Evolutionary conservation across 2,113 vertebrate species (phyloP), one percentile per base, ranked within the genome.

Genomic region (Potamarius usumacintae): DNA sequence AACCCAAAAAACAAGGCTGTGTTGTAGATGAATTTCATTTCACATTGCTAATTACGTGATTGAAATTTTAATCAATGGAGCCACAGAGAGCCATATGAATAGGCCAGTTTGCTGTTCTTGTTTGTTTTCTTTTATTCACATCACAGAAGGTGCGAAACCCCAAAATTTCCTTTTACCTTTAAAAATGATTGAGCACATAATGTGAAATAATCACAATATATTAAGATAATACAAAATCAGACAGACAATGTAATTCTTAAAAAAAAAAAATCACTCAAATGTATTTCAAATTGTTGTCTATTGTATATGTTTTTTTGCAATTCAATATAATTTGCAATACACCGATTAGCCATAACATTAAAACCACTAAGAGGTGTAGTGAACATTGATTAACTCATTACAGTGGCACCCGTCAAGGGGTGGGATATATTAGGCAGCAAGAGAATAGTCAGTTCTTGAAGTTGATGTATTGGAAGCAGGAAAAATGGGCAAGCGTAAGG

Each of bases 1-100:
- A 57, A 71, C 17, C 50, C 52, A 83, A 53, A 84, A 71, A 34
- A 18, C 30, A 57, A 57, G 50, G 9, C 14, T 83, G 82, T 5
- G 14, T 72, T 34, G 1, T 6, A 55, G 34, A 71, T 71, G 27
- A 53, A 57, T 20, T 69, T 63, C 14, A 30, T 83, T 50, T 69
- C 63, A 53, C 82, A 71, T 18, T 10, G 22, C 48, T 72, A 69
- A 83, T 83, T 52, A 69, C 9, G 42, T 30, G 83, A 84, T 72
- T 74, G 30, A 71, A 72, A 57, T 72, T 55, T 74, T 57, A 50
- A 84, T 74, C 18, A 72, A 25, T 7, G 15, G 17, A 72, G 65
- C 34, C 52, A 81, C n/a, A 0, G 53, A 14, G 18, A 82, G 79
- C 42, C 42, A 42, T 42, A 30, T 57, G 27, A 84, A 57, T 57